Evolutionary conservation across 1,140 invertebrate species (phyloP).

Genomic region (Trichonephila clavipes): DNA sequence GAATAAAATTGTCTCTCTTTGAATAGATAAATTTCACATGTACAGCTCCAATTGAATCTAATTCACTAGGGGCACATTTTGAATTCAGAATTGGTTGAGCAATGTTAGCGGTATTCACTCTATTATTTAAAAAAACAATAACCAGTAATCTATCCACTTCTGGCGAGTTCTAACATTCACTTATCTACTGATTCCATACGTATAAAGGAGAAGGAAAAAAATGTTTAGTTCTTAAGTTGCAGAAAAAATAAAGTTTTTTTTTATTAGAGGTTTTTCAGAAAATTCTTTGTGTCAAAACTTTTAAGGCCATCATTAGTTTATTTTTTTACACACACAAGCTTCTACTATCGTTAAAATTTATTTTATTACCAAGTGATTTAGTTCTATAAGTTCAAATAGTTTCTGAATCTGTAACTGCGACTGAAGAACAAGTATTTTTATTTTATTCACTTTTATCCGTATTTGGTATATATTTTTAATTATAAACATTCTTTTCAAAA

Average conservation of each 20-base stretch:
- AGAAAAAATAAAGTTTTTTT: not conserved
- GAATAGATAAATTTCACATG: no score
- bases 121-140: not conserved
- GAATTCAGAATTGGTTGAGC: no score
- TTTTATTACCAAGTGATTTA: not conserved
- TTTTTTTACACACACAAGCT: not conserved
- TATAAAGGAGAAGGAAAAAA: not conserved
- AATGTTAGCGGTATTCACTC: not conserved
- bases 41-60: no score
- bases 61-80: no score
- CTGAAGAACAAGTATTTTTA: no score
- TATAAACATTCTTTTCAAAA: no score
- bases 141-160: not conserved
- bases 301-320: not conserved
- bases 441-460: no score
- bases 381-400: no score
- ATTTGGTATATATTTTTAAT: no score
- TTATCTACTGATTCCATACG: not conserved
- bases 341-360: not conserved
- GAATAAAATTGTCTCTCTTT: no score
- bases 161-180: not conserved
- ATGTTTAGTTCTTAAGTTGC: not conserved
- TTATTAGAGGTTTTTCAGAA: not conserved
- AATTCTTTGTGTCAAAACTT: not conserved
- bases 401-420: no score